Evolutionary conservation across 35 echinoderm and acorn worm species (phyloP).

Genomic region (Apostichopus japonicus): DNA sequence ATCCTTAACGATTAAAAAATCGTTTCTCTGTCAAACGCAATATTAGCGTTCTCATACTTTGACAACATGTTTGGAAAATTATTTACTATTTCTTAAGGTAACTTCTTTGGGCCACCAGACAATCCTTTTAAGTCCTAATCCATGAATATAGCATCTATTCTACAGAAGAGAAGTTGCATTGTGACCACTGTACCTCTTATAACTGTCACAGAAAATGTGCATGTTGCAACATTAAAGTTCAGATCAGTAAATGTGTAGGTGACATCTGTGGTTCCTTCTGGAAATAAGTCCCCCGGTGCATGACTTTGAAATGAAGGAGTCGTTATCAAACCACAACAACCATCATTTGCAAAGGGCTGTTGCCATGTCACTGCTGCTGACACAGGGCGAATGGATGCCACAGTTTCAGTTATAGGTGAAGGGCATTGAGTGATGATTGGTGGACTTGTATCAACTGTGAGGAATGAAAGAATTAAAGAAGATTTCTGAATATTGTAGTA

Average conservation of each 20-base stretch:
- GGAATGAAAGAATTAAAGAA: background rate
- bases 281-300: constrained; percentile 53
- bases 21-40: no score
- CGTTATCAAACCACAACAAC: constrained; percentile 13
- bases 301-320: background rate
- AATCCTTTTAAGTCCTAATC: no score
- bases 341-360: constrained; percentile 32
- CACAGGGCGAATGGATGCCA: background rate
- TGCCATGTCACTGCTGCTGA: constrained; percentile 8
- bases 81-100: no score
- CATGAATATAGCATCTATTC: no score
- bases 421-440: constrained; percentile 25
- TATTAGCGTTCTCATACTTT: no score
- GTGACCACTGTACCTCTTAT: background rate
- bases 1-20: no score
- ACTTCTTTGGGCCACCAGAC: no score
- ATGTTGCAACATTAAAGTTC: constrained; percentile 4
- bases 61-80: no score
- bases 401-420: background rate
- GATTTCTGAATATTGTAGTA: no score
- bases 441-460: constrained; percentile 1
- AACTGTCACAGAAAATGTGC: constrained; percentile 38
- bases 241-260: constrained; percentile 68
- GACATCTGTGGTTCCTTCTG: constrained; percentile 54
- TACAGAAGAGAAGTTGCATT: no score